phyloP scores from a whole-genome alignment of 2,888 invertebrate genomes.

The Calliphora vomitoria region DNA sequence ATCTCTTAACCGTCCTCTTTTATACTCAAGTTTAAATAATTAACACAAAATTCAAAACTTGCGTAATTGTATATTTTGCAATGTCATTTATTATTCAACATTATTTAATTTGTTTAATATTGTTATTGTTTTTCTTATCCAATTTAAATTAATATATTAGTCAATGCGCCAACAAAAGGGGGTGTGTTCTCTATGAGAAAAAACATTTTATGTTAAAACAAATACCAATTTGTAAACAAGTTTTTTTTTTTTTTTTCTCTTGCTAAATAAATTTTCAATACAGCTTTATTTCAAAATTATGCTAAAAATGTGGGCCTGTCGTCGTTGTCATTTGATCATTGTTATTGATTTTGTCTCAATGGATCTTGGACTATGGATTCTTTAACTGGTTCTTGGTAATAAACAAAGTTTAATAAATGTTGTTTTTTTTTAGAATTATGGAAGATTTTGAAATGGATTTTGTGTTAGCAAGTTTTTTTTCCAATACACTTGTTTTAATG shows the following conservation, averaged over 20 bases:
- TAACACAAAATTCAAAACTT: not conserved
- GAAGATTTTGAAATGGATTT: too few species aligned
- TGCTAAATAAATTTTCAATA: too few species aligned
- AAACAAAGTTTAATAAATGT: too few species aligned
- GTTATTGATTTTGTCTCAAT: not conserved
- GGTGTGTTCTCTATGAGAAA: conserved; percentile 36
- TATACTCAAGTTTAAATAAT: not conserved
- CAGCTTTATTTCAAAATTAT: conserved; percentile 14
- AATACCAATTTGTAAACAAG: not conserved
- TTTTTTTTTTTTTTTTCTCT: too few species aligned
- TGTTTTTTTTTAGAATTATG: too few species aligned
- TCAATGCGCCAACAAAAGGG: conserved; percentile 44
- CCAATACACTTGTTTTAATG: too few species aligned
- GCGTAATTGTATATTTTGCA: not conserved
- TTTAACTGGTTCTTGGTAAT: not conserved
- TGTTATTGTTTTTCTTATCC: not conserved
- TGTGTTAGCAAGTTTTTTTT: too few species aligned
- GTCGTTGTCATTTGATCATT: not conserved
- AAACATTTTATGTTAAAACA: conserved; percentile 3
- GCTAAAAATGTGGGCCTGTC: conserved; percentile 9
- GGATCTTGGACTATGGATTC: not conserved
- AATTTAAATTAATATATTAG: not conserved
- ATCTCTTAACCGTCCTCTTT: not conserved
- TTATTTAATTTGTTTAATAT: not conserved
- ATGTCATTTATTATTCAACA: not conserved